Conservation (phyloP, 1,140 invertebrate species). For the Coboldia fuscipes region DNA sequence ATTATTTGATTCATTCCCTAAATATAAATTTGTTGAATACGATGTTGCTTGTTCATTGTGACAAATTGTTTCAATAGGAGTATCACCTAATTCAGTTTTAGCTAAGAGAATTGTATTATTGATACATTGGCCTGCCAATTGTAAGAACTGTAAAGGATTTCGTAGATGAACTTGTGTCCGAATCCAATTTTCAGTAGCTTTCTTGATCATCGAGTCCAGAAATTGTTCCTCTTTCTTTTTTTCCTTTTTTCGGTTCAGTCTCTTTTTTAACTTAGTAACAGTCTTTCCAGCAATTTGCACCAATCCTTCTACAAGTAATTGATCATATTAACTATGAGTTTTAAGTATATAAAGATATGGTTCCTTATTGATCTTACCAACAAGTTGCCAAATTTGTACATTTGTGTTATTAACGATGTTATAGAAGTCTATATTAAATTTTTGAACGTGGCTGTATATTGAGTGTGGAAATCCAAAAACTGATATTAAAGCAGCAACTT, state of each 20-base stretch:
- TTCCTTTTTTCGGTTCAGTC: background rate
- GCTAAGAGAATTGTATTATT: slow-evolving; percentile 1
- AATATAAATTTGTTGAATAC: background rate
- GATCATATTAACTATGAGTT: background rate
- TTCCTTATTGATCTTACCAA: slow-evolving; percentile 1
- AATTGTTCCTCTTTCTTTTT: slow-evolving; percentile 1
- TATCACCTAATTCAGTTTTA: background rate
- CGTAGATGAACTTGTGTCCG: slow-evolving; percentile 4
- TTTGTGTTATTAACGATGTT: background rate
- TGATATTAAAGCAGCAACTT: slow-evolving; percentile 4
- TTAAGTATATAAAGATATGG: too few relatives aligned
- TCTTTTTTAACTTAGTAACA: slow-evolving; percentile 1
- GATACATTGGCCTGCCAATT: slow-evolving; percentile 4
- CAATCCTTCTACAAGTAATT: slow-evolving; percentile 1
- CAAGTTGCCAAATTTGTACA: background rate
- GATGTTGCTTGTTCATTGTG: background rate
- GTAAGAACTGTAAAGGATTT: slow-evolving; percentile 4
- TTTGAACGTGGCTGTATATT: slow-evolving; percentile 3
- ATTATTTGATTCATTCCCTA: background rate
- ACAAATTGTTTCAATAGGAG: background rate
- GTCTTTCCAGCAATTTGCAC: slow-evolving; percentile 1
- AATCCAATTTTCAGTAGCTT: slow-evolving; percentile 5
- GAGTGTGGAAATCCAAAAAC: slow-evolving; percentile 4
- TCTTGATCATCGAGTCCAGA: slow-evolving; percentile 1
- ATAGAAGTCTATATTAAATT: slow-evolving; percentile 3